Evolutionary conservation across 2,797 vertebrate genomes (phyloP), one percentile per base, ranked within the genome.

Genomic region (Hirundo rustica): DNA sequence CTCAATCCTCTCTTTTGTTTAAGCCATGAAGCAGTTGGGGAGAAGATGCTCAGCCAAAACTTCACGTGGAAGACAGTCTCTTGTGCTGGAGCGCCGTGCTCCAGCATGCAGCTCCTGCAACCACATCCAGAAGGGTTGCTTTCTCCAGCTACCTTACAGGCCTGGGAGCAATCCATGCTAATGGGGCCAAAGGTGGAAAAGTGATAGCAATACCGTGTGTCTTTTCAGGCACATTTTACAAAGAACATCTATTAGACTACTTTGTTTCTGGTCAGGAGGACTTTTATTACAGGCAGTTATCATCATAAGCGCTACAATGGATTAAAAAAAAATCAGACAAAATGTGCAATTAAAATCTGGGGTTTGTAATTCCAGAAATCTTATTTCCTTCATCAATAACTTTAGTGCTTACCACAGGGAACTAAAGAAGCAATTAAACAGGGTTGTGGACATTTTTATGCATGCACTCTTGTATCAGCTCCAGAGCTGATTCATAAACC

Each of bases 351-450:
- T 93, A 87, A 89, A 96, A 92, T 25, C 47, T 38, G 27, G 2
- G 47, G 78, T 27, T 70, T 80, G 64, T 87, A 93, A 78, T 86
- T 85, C 85, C 89, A 92, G 73, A 94, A 91, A 94, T 72, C 78
- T 62, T 88, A 95, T 88, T 95, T 94, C 83, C 93, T 93, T 96
- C 91, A 92, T 77, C 89, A 91, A 50, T 57, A 93, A 91, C 74
- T 80, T 83, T 58, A 95, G 70, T 84, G 80, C 71, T 93, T 92
- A 85, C 91, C 65, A 93, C 84, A 92, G 82, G 71, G 89, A 96
- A 82, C 76, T 76, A 65, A 95, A 81, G 71, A 86, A 93, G 83
- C 74, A 94, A 71, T 95, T 92, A 90, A 40, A 66, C 36, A 60
- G 34, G 36, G 32, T 14, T 95, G 83, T 66, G 80, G 92, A 94